Evolutionary conservation across 2,113 vertebrate species (phyloP).

Genomic region (Monarcha castaneiventris): DNA sequence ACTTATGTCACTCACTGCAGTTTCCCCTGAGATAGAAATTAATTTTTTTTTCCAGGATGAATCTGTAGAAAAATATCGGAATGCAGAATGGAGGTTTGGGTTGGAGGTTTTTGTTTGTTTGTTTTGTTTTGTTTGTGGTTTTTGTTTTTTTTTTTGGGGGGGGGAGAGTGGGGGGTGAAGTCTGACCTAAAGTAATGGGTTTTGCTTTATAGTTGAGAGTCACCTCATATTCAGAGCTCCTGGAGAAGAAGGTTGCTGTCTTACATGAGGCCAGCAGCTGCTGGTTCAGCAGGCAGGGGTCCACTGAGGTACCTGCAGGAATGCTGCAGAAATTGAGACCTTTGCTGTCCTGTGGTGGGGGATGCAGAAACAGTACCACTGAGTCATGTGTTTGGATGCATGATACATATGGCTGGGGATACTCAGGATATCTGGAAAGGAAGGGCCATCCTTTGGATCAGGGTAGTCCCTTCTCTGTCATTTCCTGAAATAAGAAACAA

Average conservation of each 20-base stretch:
- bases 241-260: background rate
- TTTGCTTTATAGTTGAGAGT: background rate
- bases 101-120: background rate
- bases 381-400: background rate
- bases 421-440: background rate
- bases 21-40: background rate
- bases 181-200: background rate
- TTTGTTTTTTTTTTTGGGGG: background rate
- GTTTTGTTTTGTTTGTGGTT: background rate
- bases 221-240: background rate
- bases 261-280: background rate
- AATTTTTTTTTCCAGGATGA: background rate
- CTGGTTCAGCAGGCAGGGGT: background rate
- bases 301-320: background rate
- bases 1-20: background rate
- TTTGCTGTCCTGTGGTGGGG: fast-evolving
- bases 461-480: background rate
- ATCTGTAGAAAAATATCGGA: background rate
- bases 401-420: background rate
- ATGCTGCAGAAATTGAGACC: background rate
- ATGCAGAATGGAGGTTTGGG: background rate
- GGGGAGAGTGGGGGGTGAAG: fast-evolving
- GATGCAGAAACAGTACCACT: background rate
- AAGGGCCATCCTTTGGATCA: background rate
- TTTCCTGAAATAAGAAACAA: background rate